Evolutionary conservation across 1,140 invertebrate species (phyloP).

Genomic region (Brachionus plicatilis): DNA sequence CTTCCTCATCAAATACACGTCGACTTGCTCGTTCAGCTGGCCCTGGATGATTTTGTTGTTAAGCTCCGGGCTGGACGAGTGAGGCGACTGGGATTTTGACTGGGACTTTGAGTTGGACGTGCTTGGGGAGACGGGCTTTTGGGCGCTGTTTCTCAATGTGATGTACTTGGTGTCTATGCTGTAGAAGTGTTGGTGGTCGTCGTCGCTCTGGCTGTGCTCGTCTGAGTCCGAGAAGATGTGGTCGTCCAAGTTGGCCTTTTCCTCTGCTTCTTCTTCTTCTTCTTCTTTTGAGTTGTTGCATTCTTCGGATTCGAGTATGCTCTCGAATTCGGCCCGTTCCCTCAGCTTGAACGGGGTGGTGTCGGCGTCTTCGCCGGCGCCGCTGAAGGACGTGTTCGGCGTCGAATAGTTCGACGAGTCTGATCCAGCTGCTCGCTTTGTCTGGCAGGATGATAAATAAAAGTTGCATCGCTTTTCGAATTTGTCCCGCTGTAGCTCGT

Average conservation of each 20-base stretch:
- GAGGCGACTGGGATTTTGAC: not conserved
- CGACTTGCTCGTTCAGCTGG: not conserved
- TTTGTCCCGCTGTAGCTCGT: not conserved
- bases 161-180: not conserved
- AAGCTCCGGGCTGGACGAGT: not conserved
- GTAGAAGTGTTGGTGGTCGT: not conserved
- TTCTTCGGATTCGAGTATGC: not conserved
- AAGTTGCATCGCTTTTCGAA: not conserved
- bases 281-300: not conserved
- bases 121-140: not conserved
- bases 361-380: not conserved
- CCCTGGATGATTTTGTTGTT: not conserved
- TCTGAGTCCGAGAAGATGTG: not conserved
- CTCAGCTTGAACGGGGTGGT: not conserved
- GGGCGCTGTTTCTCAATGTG: not conserved
- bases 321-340: not conserved
- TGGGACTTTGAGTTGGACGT: slow-evolving; percentile 1
- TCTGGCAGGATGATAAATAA: not conserved
- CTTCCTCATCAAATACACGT: slow-evolving; percentile 24
- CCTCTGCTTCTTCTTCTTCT: slow-evolving; percentile 1
- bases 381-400: not conserved
- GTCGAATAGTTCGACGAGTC: not conserved
- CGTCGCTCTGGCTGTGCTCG: not conserved
- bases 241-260: not conserved
- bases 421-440: not conserved